Evolutionary conservation across 2,113 vertebrate species (phyloP).

Genomic region (Cavia porcellus): DNA sequence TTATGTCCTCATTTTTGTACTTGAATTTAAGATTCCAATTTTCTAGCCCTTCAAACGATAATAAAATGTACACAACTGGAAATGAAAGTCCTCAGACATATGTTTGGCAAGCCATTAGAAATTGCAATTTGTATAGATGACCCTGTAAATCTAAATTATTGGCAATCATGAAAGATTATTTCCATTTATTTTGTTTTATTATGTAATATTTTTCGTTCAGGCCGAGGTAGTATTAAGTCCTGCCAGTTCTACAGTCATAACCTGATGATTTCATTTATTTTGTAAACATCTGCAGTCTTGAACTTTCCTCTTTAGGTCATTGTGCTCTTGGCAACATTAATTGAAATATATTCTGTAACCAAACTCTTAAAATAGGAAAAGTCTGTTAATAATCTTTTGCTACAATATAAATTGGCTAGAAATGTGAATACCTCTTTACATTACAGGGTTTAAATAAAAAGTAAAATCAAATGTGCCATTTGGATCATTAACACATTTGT

Average conservation of each 20-base stretch:
- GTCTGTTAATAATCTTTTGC: constrained; percentile 63
- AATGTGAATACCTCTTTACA: constrained; percentile 60
- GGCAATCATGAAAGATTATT: constrained; percentile 82
- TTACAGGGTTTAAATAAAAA: constrained; percentile 50
- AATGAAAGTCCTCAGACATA: constrained; percentile 78
- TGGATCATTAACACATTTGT: constrained; percentile 65
- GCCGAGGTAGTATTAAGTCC: constrained; percentile 75
- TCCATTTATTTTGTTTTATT: constrained; percentile 85
- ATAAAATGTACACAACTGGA: constrained; percentile 78
- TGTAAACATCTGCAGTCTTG: constrained; percentile 72
- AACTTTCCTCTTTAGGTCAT: constrained; percentile 65
- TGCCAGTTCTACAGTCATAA: constrained; percentile 75
- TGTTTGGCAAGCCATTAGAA: constrained; percentile 83
- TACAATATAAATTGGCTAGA: constrained; percentile 47
- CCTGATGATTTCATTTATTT: constrained; percentile 83
- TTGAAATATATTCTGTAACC: constrained; percentile 69
- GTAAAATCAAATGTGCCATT: constrained; percentile 63
- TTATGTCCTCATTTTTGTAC: constrained; percentile 79
- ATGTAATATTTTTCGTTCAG: constrained; percentile 80
- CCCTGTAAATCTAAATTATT: constrained; percentile 83
- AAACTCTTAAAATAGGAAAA: constrained; percentile 68
- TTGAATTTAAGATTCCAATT: constrained; percentile 84
- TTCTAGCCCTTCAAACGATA: constrained; percentile 78
- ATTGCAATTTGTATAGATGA: constrained; percentile 82
- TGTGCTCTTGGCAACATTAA: constrained; percentile 65